phyloP scores from a whole-genome alignment of 2,888 invertebrate species.

The Apodemia duryi region DNA sequence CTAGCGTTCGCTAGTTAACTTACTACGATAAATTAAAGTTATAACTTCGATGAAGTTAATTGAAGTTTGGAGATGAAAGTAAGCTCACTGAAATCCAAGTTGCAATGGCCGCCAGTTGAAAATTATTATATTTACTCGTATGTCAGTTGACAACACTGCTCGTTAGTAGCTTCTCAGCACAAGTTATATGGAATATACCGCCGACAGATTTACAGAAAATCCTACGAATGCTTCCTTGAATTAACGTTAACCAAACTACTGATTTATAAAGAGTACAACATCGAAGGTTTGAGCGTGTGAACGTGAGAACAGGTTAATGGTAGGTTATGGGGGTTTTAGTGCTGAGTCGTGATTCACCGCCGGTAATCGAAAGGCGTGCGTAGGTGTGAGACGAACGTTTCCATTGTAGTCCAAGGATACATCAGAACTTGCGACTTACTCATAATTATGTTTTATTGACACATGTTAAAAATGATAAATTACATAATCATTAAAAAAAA shows the following conservation, averaged over 20 bases:
- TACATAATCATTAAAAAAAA: too few relatives aligned
- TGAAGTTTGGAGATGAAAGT: too few relatives aligned
- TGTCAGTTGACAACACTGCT: too few relatives aligned
- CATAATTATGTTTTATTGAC: not conserved
- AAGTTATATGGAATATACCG: slow-evolving; percentile 42
- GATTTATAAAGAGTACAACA: slow-evolving; percentile 39
- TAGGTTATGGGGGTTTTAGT: slow-evolving; percentile 33
- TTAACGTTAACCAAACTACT: slow-evolving; percentile 40
- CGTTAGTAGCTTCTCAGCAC: too few relatives aligned
- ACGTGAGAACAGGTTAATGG: slow-evolving; percentile 36
- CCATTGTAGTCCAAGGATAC: slow-evolving; percentile 22
- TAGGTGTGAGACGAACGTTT: slow-evolving; percentile 54
- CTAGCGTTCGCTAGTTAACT: not conserved
- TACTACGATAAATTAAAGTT: too few relatives aligned
- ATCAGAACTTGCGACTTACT: not conserved
- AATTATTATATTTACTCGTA: too few relatives aligned
- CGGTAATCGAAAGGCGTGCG: slow-evolving; percentile 43
- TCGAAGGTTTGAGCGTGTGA: slow-evolving; percentile 29
- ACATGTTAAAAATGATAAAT: too few relatives aligned
- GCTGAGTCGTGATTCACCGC: slow-evolving; percentile 45
- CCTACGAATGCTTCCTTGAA: slow-evolving; percentile 40
- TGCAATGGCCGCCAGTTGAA: too few relatives aligned
- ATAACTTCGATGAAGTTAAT: too few relatives aligned
- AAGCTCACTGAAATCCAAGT: too few relatives aligned
- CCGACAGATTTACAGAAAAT: slow-evolving; percentile 58